Percentiles rank a stretch among this genome's conserved stretches.
These are phyloP conservation scores for Neoascia interrupta DNA, from an alignment of 2,888 invertebrate species.

Conservation along the genomic window DNA sequence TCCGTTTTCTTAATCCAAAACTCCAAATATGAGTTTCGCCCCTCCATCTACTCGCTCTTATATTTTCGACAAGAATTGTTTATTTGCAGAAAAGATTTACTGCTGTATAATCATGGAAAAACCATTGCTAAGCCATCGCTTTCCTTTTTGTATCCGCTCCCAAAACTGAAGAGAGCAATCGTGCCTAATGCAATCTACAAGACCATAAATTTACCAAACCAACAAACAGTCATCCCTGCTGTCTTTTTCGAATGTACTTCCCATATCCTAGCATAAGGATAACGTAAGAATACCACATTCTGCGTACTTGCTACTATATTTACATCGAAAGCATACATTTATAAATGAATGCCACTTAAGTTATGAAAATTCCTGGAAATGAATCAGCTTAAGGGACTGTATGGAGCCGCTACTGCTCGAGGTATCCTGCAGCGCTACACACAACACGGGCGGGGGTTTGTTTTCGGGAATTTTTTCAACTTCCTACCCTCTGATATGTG, in stretches of 20 bases:
- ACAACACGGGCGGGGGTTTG: too few relatives aligned
- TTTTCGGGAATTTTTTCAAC: neutral
- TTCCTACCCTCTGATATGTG: neutral
- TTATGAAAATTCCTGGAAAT: constrained; percentile 68
- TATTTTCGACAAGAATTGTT: too few relatives aligned
- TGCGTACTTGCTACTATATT: constrained; percentile 57
- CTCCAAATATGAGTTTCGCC: too few relatives aligned
- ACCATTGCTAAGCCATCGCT: too few relatives aligned
- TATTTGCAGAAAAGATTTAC: constrained; percentile 46
- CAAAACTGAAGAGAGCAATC: constrained; percentile 49
- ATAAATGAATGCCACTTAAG: constrained; percentile 68
- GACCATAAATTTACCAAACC: constrained; percentile 61
- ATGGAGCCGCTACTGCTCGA: constrained; percentile 12
- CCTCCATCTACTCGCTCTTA: too few relatives aligned
- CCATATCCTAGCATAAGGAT: constrained; percentile 21
- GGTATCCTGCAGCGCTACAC: too few relatives aligned
- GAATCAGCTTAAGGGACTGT: constrained; percentile 31
- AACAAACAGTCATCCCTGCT: neutral
- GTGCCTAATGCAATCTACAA: constrained; percentile 68
- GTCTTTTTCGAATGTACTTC: neutral
- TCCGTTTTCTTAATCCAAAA: too few relatives aligned
- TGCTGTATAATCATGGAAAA: constrained; percentile 16
- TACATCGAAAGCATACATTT: constrained; percentile 68
- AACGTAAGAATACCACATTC: constrained; percentile 62
- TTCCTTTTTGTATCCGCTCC: constrained; percentile 5